A percentile compares a stretch with the other conserved stretches of the same genome.
Evolutionary conservation across 2,888 invertebrate species (phyloP).

Genomic region (Lymantria monacha): DNA sequence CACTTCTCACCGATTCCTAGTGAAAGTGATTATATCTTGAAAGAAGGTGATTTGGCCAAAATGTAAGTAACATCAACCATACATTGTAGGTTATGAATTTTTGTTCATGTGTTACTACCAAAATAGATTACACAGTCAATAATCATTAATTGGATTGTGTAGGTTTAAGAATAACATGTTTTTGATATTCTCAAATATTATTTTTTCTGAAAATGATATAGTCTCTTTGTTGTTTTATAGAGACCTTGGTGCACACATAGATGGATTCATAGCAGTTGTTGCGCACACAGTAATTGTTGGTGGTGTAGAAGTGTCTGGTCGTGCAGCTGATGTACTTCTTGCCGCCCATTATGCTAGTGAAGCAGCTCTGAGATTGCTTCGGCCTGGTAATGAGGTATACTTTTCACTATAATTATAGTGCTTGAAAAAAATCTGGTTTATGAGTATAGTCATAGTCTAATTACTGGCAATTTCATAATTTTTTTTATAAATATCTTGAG

Average conservation of each 20-base stretch:
- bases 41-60: conserved; percentile 97
- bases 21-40: conserved; percentile 92
- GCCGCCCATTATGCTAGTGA: conserved; percentile 98
- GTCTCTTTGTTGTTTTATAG: conserved; percentile 70
- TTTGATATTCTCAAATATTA: neutral
- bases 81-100: neutral
- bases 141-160: neutral
- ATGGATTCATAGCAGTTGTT: conserved; percentile 99
- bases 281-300: conserved; percentile 97
- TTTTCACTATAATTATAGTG: neutral
- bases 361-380: conserved; percentile 95
- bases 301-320: conserved; percentile 89
- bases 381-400: conserved; percentile 93
- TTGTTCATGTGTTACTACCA: neutral
- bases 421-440: neutral
- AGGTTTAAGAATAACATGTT: neutral
- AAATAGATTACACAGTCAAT: neutral
- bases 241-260: conserved; percentile 98
- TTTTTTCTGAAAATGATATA: neutral
- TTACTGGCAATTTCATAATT: too few relatives aligned
- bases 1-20: conserved; percentile 98
- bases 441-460: too few relatives aligned
- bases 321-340: conserved; percentile 96
- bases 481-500: too few relatives aligned
- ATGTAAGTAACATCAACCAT: conserved; percentile 86